Evolutionary conservation across 2,797 vertebrate species (phyloP).

Genomic region (Huso huso): DNA sequence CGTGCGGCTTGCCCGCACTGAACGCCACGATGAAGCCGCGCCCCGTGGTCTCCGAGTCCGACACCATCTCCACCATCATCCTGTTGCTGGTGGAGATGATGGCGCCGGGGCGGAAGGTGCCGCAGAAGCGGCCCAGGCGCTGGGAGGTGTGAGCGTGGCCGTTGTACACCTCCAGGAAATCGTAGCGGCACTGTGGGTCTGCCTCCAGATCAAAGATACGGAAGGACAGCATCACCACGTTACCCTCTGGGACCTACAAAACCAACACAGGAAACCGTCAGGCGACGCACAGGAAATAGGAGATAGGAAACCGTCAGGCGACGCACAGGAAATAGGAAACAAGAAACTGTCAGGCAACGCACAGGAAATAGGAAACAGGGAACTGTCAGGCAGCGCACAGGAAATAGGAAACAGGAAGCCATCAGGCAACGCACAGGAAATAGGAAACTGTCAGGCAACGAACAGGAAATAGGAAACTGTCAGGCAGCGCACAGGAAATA

Average conservation of each 20-base stretch:
- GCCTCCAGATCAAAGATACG: conserved; percentile 80
- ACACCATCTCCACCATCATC: conserved; percentile 75
- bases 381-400: too few relatives aligned
- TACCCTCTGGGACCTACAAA: conserved; percentile 72
- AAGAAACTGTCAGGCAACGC: too few relatives aligned
- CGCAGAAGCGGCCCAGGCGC: conserved; percentile 78
- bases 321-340: too few relatives aligned
- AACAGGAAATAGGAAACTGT: too few relatives aligned
- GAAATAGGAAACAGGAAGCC: too few relatives aligned
- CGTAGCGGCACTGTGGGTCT: conserved; percentile 73
- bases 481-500: too few relatives aligned
- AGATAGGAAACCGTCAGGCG: too few relatives aligned
- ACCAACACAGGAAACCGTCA: too few relatives aligned
- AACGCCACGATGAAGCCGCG: conserved; percentile 77
- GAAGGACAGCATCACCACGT: conserved; percentile 73
- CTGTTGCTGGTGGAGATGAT: conserved; percentile 73
- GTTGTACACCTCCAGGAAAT: conserved; percentile 76
- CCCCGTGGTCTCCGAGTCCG: conserved; percentile 62
- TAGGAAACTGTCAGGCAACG: too few relatives aligned
- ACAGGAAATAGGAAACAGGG: too few relatives aligned
- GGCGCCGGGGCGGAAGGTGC: conserved; percentile 76
- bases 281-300: too few relatives aligned
- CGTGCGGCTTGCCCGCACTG: conserved; percentile 56
- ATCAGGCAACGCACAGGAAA: too few relatives aligned
- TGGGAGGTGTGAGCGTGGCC: conserved; percentile 62